Evolutionary conservation across 2,113 vertebrate genomes (phyloP), one percentile per base, ranked within the genome.

Genomic region (Manacus vitellinus): DNA sequence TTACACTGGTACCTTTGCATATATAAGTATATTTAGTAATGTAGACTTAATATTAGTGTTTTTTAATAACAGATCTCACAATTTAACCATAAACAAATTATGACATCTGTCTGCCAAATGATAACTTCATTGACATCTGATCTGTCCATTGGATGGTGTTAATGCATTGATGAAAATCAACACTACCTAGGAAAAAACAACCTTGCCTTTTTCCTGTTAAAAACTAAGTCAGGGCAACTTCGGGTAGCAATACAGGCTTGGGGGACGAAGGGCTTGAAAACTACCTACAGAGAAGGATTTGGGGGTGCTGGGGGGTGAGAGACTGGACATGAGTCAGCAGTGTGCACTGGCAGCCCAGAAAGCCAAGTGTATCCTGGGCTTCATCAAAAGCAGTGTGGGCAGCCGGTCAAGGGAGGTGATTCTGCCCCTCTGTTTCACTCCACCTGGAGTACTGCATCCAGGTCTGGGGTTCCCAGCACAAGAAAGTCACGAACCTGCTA

Each of bases 361-460:
- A 47, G 8, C 15, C 41, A 46, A 37, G 13, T 4, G 0, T 25
- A 35, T 18, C n/a, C 30, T 35, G 7, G 9, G 21, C 33, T 63
- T 19, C 5, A 65, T 12, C 3, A 6, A 43, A 47, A 47, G 5
- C n/a, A 59, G 4, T 0, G 0, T 20, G 28, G 7, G 8, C 54
- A 74, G 37, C 20, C 74, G 27, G 11, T 14, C 0, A 0, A 59
- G 13, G 4, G 8, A 33, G 19, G 8, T 18, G 11, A 37, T 65
- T 25, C 58, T 66, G 3, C 1, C 30, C 5, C 12, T 59, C 35
- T 59, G 2, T 41, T 51, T 33, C 37, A 39, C 18, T 49, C 5
- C 6, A 21, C 4, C 10, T 46, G 28, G 3, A 85, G 21, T 28
- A 9, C 25, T 70, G 18, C 1, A 1, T 35, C 5, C 28, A 70